A percentile compares a stretch with the other conserved stretches of the same genome.
Conservation (phyloP, 2,113 vertebrate genomes). For the Megaceryle maxima region DNA sequence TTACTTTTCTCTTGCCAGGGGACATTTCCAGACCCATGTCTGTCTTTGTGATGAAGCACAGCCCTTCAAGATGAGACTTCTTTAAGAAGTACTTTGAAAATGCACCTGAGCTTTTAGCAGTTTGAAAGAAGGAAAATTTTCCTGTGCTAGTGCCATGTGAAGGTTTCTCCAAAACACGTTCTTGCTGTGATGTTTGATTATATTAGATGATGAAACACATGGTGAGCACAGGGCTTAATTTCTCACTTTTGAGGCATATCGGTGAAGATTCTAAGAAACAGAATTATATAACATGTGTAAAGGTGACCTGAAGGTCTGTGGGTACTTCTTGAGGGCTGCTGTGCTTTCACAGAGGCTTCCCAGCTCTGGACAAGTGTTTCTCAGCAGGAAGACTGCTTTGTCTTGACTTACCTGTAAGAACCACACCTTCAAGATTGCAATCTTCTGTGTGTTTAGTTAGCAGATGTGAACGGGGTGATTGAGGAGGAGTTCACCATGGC, state of each 20-base stretch:
- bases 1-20: not conserved
- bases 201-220: not conserved
- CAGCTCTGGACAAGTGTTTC: not conserved
- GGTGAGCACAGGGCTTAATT: not conserved
- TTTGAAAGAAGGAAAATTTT: not conserved
- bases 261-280: not conserved
- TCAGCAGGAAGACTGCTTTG: not conserved
- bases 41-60: not conserved
- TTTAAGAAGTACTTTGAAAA: not conserved
- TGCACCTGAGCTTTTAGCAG: not conserved
- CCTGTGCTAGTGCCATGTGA: not conserved
- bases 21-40: not conserved
- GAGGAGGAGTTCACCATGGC: conserved; percentile 94
- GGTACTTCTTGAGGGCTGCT: not conserved
- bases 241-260: not conserved
- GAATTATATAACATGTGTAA: not conserved
- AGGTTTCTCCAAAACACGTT: not conserved
- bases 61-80: not conserved
- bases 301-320: not conserved
- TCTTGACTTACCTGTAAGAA: not conserved
- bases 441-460: conserved; percentile 69
- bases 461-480: conserved; percentile 84
- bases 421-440: not conserved
- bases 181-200: not conserved
- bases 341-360: not conserved